Percentiles rank a stretch among this genome's conserved stretches.
phyloP scores from a whole-genome alignment of 2,113 vertebrate species.

The Neolamprologus modestus region DNA sequence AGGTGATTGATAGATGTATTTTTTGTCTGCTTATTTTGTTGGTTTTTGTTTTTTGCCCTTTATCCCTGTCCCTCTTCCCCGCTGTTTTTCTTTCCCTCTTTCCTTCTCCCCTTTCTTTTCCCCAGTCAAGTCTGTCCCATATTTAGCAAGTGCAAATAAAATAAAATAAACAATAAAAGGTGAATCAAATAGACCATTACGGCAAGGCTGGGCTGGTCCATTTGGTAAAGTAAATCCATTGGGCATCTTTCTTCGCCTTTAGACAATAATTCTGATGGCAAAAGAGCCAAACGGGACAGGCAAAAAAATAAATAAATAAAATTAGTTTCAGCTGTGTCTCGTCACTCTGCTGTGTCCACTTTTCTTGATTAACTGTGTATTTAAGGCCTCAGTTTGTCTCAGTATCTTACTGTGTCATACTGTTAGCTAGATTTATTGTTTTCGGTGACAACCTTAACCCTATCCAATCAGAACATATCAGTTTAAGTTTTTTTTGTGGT shows the following conservation, averaged over 20 bases:
- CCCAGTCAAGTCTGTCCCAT: fast-evolving
- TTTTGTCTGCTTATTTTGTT: too few relatives aligned
- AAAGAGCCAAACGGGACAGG: background rate
- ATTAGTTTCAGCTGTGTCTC: background rate
- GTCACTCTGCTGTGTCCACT: background rate
- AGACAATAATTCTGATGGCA: background rate
- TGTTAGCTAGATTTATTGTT: background rate
- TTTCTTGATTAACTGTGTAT: background rate
- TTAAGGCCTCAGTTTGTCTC: background rate
- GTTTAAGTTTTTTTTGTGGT: background rate
- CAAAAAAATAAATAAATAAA: background rate
- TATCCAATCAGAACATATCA: background rate
- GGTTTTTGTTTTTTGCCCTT: background rate
- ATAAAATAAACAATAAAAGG: background rate
- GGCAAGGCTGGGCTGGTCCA: background rate
- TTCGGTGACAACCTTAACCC: fast-evolving
- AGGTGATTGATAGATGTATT: too few relatives aligned
- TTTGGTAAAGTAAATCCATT: background rate
- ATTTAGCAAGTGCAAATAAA: background rate
- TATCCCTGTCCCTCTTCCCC: background rate
- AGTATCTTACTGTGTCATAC: background rate
- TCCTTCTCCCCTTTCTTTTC: background rate
- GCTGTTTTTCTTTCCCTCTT: background rate
- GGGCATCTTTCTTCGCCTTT: fast-evolving
- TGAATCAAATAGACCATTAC: background rate